Evolutionary conservation across 2,113 vertebrate genomes (phyloP).

Genomic region (Ophthalmolycus amberensis): DNA sequence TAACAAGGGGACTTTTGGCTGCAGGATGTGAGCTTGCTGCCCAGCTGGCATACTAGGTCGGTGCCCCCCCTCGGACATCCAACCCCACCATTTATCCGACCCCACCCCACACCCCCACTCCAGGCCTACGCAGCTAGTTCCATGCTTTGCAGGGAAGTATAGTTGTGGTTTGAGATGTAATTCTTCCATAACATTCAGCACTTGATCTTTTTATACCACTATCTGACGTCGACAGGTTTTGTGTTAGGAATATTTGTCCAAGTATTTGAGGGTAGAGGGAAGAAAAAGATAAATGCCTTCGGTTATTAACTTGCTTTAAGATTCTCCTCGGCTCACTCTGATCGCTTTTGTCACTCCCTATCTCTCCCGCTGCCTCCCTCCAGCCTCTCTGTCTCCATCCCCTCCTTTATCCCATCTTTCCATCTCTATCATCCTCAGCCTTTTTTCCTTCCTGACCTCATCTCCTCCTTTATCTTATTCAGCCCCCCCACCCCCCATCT

Average conservation of each 20-base stretch:
- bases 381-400: slow-evolving; percentile 40
- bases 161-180: background rate
- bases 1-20: too few relatives aligned
- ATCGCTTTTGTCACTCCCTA: slow-evolving; percentile 45
- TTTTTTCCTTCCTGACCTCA: slow-evolving; percentile 52
- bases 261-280: slow-evolving; percentile 28
- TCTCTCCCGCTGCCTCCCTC: slow-evolving; percentile 26
- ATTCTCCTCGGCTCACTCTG: slow-evolving; percentile 42
- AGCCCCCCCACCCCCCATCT: background rate
- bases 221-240: slow-evolving; percentile 6
- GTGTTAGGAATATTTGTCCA: slow-evolving; percentile 24
- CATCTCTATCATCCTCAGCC: slow-evolving; percentile 51
- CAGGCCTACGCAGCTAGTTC: background rate
- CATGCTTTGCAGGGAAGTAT: background rate
- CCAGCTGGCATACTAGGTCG: too few relatives aligned
- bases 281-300: slow-evolving; percentile 38
- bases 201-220: background rate
- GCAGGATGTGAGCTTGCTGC: background rate
- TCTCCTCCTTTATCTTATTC: slow-evolving; percentile 43
- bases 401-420: slow-evolving; percentile 55
- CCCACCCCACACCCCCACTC: background rate
- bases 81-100: background rate
- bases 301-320: slow-evolving; percentile 61
- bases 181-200: background rate
- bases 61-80: background rate